Evolutionary conservation across 2,113 vertebrate genomes (phyloP).

Genomic region (Cranoglanis bouderius): DNA sequence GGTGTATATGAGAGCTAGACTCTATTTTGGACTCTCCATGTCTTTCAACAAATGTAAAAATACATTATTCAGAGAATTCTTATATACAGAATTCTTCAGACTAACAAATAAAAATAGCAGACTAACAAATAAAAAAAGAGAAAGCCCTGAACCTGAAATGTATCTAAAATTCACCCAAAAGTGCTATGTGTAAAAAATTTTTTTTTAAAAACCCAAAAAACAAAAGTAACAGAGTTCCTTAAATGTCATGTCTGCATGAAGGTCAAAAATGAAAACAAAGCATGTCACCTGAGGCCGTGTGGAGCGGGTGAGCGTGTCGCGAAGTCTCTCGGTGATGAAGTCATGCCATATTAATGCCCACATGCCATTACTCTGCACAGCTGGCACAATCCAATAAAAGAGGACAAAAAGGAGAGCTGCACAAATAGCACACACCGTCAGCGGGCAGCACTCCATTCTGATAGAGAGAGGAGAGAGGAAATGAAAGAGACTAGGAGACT

Average conservation of each 20-base stretch:
- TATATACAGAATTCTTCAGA: neutral
- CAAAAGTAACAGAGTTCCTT: neutral
- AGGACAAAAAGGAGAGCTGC: conserved; percentile 49
- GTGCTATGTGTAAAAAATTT: neutral
- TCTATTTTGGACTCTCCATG: neutral
- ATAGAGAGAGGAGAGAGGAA: neutral
- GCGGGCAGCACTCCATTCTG: conserved; percentile 52
- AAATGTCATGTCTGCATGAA: neutral
- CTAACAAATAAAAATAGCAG: neutral
- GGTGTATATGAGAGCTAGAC: neutral
- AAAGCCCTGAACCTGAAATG: neutral
- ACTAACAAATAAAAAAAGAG: neutral
- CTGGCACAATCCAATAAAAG: conserved; percentile 40
- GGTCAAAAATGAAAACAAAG: neutral
- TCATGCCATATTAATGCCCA: conserved; percentile 55
- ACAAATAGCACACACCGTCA: conserved; percentile 26
- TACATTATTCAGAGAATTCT: neutral
- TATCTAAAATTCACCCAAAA: neutral
- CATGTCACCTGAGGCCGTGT: conserved; percentile 56
- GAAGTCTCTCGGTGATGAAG: conserved; percentile 42
- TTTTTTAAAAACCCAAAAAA: neutral
- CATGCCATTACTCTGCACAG: conserved; percentile 31
- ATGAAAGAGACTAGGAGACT: neutral
- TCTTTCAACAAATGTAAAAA: neutral
- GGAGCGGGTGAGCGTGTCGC: conserved; percentile 47